Percentiles rank a stretch among this genome's conserved stretches.
These are phyloP conservation scores for Brachyalestes nurse DNA, from an alignment of 2,797 vertebrate species.

Conservation along the genomic window DNA sequence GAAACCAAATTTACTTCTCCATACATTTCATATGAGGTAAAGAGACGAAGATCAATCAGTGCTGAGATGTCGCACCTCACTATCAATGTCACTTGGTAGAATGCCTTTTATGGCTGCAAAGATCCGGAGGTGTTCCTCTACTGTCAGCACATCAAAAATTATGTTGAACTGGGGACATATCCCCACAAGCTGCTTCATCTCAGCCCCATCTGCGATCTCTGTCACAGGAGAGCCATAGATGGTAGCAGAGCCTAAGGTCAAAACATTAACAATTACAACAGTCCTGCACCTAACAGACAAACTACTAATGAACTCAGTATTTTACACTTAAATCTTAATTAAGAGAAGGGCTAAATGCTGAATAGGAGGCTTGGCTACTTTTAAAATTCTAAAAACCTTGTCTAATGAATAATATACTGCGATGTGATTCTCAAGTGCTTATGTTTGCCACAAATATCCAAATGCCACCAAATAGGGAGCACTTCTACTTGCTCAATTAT, in stretches of 20 bases:
- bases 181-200: slow-evolving; percentile 91
- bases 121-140: slow-evolving; percentile 93
- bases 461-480: not conserved
- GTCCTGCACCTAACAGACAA: not conserved
- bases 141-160: slow-evolving; percentile 92
- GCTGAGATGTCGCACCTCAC: slow-evolving; percentile 77
- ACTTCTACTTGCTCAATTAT: not conserved
- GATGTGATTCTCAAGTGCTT: not conserved
- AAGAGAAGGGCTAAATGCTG: not conserved
- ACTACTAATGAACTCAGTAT: not conserved
- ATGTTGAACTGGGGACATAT: slow-evolving; percentile 96
- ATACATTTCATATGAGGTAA: not conserved
- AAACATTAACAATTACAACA: not conserved
- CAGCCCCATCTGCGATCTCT: slow-evolving; percentile 88
- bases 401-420: too few relatives aligned
- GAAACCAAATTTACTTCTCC: not conserved
- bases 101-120: slow-evolving; percentile 95
- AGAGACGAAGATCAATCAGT: not conserved
- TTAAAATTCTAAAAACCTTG: too few relatives aligned
- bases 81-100: slow-evolving; percentile 79
- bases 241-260: slow-evolving; percentile 81
- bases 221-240: slow-evolving; percentile 89
- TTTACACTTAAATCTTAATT: not conserved
- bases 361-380: not conserved
- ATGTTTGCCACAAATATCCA: not conserved